A percentile compares a stretch with the other conserved stretches of the same genome.
These are phyloP conservation scores for Caradrina kadenii DNA, from an alignment of 2,888 invertebrate species.

Conservation along the genomic window DNA sequence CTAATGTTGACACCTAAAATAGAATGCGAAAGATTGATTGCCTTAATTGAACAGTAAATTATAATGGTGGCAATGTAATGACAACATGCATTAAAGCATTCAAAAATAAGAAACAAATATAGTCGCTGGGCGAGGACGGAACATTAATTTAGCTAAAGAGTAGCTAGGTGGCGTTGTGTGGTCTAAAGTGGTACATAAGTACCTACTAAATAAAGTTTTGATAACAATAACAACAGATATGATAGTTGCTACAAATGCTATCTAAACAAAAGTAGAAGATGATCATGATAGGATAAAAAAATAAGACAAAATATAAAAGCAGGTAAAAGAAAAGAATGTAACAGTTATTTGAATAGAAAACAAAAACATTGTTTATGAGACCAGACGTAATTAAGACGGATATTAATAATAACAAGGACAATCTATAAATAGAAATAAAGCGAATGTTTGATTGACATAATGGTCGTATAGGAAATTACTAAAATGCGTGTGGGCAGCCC, in stretches of 20 bases:
- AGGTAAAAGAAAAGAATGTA: neutral
- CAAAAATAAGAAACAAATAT: slow-evolving; percentile 25
- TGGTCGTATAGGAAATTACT: slow-evolving; percentile 73
- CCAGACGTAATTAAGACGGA: slow-evolving; percentile 61
- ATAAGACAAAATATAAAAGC: too few species aligned
- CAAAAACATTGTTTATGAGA: slow-evolving; percentile 20
- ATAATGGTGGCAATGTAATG: slow-evolving; percentile 44
- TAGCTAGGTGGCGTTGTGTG: neutral
- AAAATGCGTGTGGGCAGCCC: slow-evolving; percentile 76
- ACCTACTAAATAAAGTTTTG: neutral
- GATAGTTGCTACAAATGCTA: neutral
- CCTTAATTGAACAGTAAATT: slow-evolving; percentile 44
- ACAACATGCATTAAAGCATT: slow-evolving; percentile 44
- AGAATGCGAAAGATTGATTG: slow-evolving; percentile 56
- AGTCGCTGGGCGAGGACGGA: slow-evolving; percentile 18
- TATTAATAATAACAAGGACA: slow-evolving; percentile 73
- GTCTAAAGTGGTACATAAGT: neutral
- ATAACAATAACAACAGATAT: neutral
- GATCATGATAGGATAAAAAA: neutral
- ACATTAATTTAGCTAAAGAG: neutral
- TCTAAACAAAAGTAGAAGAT: neutral
- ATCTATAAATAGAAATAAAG: slow-evolving; percentile 70
- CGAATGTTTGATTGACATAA: slow-evolving; percentile 68
- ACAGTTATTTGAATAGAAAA: neutral
- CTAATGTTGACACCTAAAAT: slow-evolving; percentile 53